These are phyloP conservation scores for Melanostoma scalare DNA, from an alignment of 2,888 invertebrate genomes.

Conservation along the genomic window DNA sequence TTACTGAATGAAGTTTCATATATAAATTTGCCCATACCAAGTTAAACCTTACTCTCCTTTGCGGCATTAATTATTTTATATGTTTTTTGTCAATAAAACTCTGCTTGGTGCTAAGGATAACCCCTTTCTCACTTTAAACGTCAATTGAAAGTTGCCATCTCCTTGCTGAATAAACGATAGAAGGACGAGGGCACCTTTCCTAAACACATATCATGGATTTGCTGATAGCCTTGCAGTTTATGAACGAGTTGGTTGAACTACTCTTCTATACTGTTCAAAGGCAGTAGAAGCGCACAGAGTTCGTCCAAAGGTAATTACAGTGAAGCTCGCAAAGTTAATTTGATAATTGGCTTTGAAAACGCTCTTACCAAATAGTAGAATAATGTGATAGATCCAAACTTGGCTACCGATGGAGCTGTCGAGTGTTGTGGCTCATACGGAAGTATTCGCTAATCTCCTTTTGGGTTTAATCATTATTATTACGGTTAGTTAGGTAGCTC, in stretches of 20 bases:
- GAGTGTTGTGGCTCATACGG: conserved; percentile 41
- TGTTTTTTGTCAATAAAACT: conserved; percentile 31
- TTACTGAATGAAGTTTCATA: neutral
- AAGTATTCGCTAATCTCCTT: conserved; percentile 64
- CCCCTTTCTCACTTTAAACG: conserved; percentile 31
- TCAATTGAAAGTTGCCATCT: neutral
- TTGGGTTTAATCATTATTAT: conserved; percentile 62
- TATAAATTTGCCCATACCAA: neutral
- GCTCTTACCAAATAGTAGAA: conserved; percentile 57
- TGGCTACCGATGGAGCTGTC: conserved; percentile 30
- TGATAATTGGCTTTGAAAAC: conserved; percentile 65
- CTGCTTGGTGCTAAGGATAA: conserved; percentile 3
- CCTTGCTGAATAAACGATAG: neutral
- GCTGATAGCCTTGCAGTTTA: conserved; percentile 35
- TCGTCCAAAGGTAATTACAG: conserved; percentile 53
- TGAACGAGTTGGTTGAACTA: conserved; percentile 27
- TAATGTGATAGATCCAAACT: conserved; percentile 47
- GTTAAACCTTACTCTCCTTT: neutral
- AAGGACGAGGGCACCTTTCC: conserved; percentile 20
- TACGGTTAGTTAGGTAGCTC: conserved; percentile 62
- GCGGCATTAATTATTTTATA: conserved; percentile 48
- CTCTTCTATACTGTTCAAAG: conserved; percentile 23
- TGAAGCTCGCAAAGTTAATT: conserved; percentile 63
- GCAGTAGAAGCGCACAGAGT: conserved; percentile 18
- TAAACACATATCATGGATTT: conserved; percentile 26